Evolutionary conservation across 1,140 invertebrate species (phyloP), one percentile per base, ranked within the genome.

Genomic region (Drosophila melanica): DNA sequence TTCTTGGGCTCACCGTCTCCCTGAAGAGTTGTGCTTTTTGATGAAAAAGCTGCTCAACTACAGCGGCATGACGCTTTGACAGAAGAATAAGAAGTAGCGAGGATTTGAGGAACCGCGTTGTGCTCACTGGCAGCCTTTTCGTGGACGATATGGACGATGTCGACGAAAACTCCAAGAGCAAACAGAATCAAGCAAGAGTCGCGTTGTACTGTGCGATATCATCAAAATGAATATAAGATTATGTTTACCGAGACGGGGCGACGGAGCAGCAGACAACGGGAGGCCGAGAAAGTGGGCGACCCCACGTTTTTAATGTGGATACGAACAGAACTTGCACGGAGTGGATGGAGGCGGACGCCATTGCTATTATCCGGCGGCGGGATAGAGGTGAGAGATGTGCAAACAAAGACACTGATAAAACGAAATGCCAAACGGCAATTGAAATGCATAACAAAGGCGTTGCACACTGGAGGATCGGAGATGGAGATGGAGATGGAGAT

Each of bases 151-250:
- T 10, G 33, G 47, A 44, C 37, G 60, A 67, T 51, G 20, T 10
- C 11, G 30, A 57, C 35, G 53, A 33, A 42, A 54, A 75, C 67
- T 68, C 47, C 54, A 51, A 65, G 42, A 44, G 80, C 80, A 84
- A 84, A 85, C 77, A 89, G 60, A 75, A 39, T 55, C 35, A 75
- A 75, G 85, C 70, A 80, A 73, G 64, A 73, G 64, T 58, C 65
- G 53, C 66, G 64, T 35, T 27, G 60, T 45, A 60, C 44, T 35
- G 42, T 58, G 66, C 72, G 80, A 89, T 84, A 82, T 75, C 79
- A 82, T 89, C 77, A 89, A 80, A 89, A 84, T 80, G 84, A 89
- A 89, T 89, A 89, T 89, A 73, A 75, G 80, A 89, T 90, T 84
- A 90, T 89, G 70, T 89, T 89, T 90, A 48, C 71, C 69, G 60